Evolutionary conservation across 2,888 invertebrate species (phyloP), one percentile per base, ranked within the genome.

Genomic region (Diabrotica balteata): DNA sequence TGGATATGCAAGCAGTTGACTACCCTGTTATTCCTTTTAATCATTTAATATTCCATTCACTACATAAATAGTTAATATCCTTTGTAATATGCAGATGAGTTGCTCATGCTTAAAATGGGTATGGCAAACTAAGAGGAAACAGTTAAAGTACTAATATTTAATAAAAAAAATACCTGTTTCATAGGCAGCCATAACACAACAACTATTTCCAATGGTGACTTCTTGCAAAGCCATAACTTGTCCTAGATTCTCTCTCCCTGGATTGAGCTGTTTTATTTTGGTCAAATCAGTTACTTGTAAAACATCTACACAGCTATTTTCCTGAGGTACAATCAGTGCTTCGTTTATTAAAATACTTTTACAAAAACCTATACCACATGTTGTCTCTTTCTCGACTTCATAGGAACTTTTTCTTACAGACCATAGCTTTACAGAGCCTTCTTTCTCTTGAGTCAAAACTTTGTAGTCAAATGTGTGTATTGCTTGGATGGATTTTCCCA

Each of bases 401-500:
- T 91, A 91, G 66, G 85, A 84, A 76, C 88, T 89, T 68, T 87
- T 85, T 59, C 77, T 74, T 73, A 87, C 85, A 73, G 87, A 85
- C 88, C 91, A 93, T 72, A 90, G 83, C 83, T 91, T 91, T 53
- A 90, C 86, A 60, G 85, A 84, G 71, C 93, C 93, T 69, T 88
- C 89, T 82, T 93, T 93, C 80, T 92, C 91, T 84, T 93, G 93
- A 8, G 91, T 90, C 73, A 93, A 86, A 72, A 93, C 86, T 72
- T 88, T 86, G 72, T 87, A 86, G 64, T 86, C 85, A 5, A 89
- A 86, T 78, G 88, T 88, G 76, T 88, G 86, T 73, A 91, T 83
- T 70, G 88, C 86, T 77, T 90, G 86, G 74, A 91, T 89, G 57
- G 90, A 87, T 79, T 86, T 86, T 77, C 91, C 90, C 80, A 90